phyloP scores from a whole-genome alignment of 2,797 vertebrate species.

The Leptoclinus maculatus region DNA sequence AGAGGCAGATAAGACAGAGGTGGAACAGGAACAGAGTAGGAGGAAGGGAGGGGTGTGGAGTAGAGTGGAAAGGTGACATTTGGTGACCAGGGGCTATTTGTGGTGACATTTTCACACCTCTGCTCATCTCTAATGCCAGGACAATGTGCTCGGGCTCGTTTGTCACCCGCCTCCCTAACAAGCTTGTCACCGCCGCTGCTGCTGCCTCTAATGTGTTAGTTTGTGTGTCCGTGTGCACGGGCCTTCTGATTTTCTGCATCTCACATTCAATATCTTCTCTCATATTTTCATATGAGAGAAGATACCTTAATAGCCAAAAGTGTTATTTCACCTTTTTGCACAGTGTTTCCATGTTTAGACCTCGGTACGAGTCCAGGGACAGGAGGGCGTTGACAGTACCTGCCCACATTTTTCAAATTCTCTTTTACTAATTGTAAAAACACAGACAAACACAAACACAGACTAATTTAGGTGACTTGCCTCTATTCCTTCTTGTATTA shows the following conservation, averaged over 20 bases:
- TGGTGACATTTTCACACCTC: slow-evolving; percentile 85
- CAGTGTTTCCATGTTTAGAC: neutral
- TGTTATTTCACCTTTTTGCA: neutral
- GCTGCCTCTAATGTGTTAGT: slow-evolving; percentile 44
- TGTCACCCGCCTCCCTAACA: slow-evolving; percentile 80
- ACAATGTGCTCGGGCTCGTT: slow-evolving; percentile 75
- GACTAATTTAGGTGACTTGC: slow-evolving; percentile 21
- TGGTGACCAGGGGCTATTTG: slow-evolving; percentile 81
- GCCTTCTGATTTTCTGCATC: neutral
- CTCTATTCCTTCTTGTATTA: neutral
- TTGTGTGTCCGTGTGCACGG: slow-evolving; percentile 17
- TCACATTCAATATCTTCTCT: no score
- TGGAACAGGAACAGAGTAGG: slow-evolving; percentile 39
- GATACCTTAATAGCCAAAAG: slow-evolving; percentile 13
- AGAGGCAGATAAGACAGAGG: slow-evolving; percentile 47
- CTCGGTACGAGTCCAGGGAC: neutral
- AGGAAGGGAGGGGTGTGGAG: slow-evolving; percentile 33
- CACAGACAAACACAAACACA: no score
- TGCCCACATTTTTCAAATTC: neutral
- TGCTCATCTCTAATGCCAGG: slow-evolving; percentile 81
- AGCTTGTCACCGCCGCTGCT: slow-evolving; percentile 76
- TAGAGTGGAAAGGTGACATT: slow-evolving; percentile 78
- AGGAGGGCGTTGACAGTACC: neutral
- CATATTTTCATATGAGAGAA: slow-evolving; percentile 19
- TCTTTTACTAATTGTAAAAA: slow-evolving; percentile 10